Evolutionary conservation across 2,113 vertebrate species (phyloP).

Genomic region (Marmota monax): DNA sequence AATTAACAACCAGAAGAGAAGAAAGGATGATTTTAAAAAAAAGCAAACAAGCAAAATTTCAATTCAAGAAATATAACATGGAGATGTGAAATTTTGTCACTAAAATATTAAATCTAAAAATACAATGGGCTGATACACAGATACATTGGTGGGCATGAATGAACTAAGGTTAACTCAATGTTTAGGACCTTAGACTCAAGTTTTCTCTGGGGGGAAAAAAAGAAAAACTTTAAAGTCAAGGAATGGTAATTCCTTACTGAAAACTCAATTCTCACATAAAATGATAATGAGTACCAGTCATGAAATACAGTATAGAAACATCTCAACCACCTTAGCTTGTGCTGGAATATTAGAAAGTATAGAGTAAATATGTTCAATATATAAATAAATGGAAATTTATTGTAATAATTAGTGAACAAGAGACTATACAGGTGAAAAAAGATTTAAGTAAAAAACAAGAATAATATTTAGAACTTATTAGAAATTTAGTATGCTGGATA

Average conservation of each 20-base stretch:
- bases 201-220: not conserved
- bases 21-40: not conserved
- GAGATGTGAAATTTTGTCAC: not conserved
- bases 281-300: not conserved
- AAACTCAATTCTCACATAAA: not conserved
- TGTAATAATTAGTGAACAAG: not conserved
- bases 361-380: not conserved
- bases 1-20: not conserved
- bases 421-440: not conserved
- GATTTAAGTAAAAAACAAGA: not conserved
- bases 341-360: not conserved
- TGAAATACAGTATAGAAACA: not conserved
- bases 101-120: constrained; percentile 39
- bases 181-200: not conserved
- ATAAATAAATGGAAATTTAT: not conserved
- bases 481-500: not conserved
- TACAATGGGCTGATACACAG: not conserved
- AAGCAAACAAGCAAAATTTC: not conserved
- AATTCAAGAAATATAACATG: not conserved
- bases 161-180: not conserved
- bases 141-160: not conserved
- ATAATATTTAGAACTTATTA: not conserved
- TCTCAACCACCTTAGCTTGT: not conserved
- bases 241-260: not conserved
- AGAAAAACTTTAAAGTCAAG: not conserved